Evolutionary conservation across 2,113 vertebrate genomes (phyloP), one percentile per base, ranked within the genome.

Genomic region (Leuciscus idus): DNA sequence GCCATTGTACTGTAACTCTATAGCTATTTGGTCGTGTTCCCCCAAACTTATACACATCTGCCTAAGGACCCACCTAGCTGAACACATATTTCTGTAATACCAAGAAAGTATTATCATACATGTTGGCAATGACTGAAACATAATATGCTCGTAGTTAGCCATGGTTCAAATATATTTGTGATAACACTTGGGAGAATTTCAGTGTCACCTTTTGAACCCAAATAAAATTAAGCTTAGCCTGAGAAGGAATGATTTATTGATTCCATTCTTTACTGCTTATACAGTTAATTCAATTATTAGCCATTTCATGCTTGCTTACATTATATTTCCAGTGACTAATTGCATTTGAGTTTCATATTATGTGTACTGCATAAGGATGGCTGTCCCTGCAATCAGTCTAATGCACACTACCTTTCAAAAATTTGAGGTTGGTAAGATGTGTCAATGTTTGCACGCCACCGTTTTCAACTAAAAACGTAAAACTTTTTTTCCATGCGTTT

Each of bases 51-150:
- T 28, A 72, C 48, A 43, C 39, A 61, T 86, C 85, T 92, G 91
- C 86, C 85, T 28, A 21, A 85, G 43, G 77, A 82, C 82, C 66
- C 68, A 62, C 75, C 70, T 85, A 85, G 74, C 55, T 81, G 87
- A 94, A 92, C 91, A 92, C 91, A 90, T 91, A 89, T 86, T 86
- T 91, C 88, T 93, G 90, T 88, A 92, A 91, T 90, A 70, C 64
- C 48, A 46, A 76, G 39, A 75, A 10, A 61, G 46, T 48, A 76
- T 62, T 62, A 84, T 83, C 43, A 78, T 66, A 77, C 30, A 68
- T 89, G 88, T 92, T 92, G 89, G 87, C 86, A 88, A 90, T 91
- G 84, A 92, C 88, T 90, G 88, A 88, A 93, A 75, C 78, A 93
- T 90, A 91, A 92, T 92, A 64, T 92, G 83, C 92, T 93, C 87